Evolutionary conservation across 1,140 invertebrate genomes (phyloP), one percentile per base, ranked within the genome.

Genomic region (Formica exsecta): DNA sequence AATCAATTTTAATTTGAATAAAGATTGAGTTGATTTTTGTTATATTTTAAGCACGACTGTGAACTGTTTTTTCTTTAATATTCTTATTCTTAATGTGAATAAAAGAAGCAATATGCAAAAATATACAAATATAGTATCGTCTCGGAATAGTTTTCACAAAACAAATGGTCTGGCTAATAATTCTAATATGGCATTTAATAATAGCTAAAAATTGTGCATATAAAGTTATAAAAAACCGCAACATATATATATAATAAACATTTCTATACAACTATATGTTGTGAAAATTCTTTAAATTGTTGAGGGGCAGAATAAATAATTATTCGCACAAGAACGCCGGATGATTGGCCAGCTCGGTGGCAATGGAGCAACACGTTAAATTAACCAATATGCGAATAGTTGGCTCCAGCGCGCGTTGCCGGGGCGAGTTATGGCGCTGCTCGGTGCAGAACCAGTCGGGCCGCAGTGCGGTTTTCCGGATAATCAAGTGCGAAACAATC

Each of bases 401-500:
- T 90, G 85, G 79, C 83, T 71, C 70, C 48, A 57, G 59, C 38
- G 81, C 57, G 59, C 76, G 65, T 57, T 86, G 59, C 61, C 62
- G 44, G 57, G 74, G 16, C 86, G 75, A 90, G 89, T 90, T 90
- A 90, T 90, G 75, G 89, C 81, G 71, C 64, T 48, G 86, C 75
- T 51, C 70, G 54, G 75, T 65, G 65, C 75, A 90, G 89, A 90
- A 88, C 84, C 73, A 86, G 83, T 36, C 62, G 54, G 65, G 74
- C 89, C 90, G 76, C 90, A 89, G 62, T 91, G 90, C 87, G 90
- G 90, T 91, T 91, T 91, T 91, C 90, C 90, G 90, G 91, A 92
- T 92, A 92, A 92, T 92, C 91, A 90, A 92, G 91, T 90, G 90
- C 90, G 87, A 91, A 91, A 91, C 87, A 91, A 91, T 91, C 90